Evolutionary conservation across 2,113 vertebrate genomes (phyloP).

Genomic region (Blennius ocellaris): DNA sequence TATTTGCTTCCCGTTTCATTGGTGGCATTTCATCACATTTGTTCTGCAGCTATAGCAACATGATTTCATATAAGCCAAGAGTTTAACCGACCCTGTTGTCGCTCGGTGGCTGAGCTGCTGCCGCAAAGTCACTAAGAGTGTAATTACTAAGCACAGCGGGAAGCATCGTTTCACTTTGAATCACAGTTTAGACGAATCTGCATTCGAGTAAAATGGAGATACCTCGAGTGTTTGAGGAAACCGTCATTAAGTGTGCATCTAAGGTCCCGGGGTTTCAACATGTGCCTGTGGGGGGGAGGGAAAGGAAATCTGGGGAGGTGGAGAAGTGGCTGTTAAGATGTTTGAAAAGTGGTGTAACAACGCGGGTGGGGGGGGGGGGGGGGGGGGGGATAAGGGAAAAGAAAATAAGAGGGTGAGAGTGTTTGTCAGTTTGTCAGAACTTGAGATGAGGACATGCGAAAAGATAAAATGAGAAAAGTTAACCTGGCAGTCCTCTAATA

Average conservation of each 20-base stretch:
- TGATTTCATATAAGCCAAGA: conserved; percentile 27
- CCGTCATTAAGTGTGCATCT: conserved; percentile 54
- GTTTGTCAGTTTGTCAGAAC: conserved; percentile 3
- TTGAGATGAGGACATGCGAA: background rate
- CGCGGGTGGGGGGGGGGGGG: conserved; percentile 12
- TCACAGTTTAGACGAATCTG: conserved; percentile 59
- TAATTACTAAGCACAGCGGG: conserved; percentile 66
- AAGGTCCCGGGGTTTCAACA: conserved; percentile 38
- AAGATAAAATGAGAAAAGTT: conserved; percentile 8
- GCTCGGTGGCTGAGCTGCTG: conserved; percentile 30
- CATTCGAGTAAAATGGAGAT: conserved; percentile 43
- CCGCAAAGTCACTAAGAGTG: conserved; percentile 44
- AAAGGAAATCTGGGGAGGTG: conserved; percentile 37
- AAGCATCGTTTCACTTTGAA: conserved; percentile 48
- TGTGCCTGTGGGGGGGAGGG: background rate
- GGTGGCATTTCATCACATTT: conserved; percentile 1
- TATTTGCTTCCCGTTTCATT: background rate
- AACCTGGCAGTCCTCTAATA: background rate
- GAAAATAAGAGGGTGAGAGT: background rate
- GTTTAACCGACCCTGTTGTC: conserved; percentile 46
- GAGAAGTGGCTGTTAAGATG: conserved; percentile 19
- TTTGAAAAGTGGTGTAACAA: conserved; percentile 17
- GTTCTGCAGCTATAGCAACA: conserved; percentile 32
- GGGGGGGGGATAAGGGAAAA: background rate
- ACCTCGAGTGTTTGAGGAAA: conserved; percentile 53